These are phyloP conservation scores for Amitus sp. DNA, from an alignment of 2,888 invertebrate species.

Conservation along the genomic window DNA sequence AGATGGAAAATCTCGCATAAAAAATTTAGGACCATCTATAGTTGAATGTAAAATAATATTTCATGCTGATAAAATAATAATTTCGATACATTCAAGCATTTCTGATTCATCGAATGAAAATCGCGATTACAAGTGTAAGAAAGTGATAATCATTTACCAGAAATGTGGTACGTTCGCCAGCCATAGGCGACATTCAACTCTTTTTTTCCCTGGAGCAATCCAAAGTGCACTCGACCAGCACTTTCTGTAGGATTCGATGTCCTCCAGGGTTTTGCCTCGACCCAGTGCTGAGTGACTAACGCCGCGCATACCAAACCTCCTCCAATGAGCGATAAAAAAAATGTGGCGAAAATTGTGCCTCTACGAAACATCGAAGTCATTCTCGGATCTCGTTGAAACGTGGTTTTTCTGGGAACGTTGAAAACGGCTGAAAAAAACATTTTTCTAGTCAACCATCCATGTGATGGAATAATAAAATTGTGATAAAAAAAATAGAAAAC, in stretches of 20 bases:
- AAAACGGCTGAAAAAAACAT: conserved; percentile 28
- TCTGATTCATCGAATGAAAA: too few relatives aligned
- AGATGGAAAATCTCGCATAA: too few relatives aligned
- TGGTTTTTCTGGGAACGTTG: conserved; percentile 42
- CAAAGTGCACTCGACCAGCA: conserved; percentile 83
- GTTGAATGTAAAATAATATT: too few relatives aligned
- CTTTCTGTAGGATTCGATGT: conserved; percentile 75
- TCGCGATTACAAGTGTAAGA: background rate
- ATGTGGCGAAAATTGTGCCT: conserved; percentile 84
- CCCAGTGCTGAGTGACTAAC: conserved; percentile 87
- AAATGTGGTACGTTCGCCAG: conserved; percentile 78
- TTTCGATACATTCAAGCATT: too few relatives aligned
- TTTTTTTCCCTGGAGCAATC: conserved; percentile 87
- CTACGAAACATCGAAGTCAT: conserved; percentile 73
- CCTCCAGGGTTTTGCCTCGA: conserved; percentile 78
- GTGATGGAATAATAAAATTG: background rate
- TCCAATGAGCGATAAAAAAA: conserved; percentile 81
- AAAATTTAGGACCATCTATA: too few relatives aligned
- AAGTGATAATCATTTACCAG: conserved; percentile 70
- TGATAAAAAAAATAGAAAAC: background rate
- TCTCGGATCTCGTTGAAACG: conserved; percentile 50
- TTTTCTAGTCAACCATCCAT: background rate
- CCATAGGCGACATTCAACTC: conserved; percentile 85
- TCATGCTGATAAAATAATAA: too few relatives aligned
- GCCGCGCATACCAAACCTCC: conserved; percentile 83